These are phyloP conservation scores for Borostomias antarcticus DNA, from an alignment of 2,797 vertebrate species.

Conservation along the genomic window DNA sequence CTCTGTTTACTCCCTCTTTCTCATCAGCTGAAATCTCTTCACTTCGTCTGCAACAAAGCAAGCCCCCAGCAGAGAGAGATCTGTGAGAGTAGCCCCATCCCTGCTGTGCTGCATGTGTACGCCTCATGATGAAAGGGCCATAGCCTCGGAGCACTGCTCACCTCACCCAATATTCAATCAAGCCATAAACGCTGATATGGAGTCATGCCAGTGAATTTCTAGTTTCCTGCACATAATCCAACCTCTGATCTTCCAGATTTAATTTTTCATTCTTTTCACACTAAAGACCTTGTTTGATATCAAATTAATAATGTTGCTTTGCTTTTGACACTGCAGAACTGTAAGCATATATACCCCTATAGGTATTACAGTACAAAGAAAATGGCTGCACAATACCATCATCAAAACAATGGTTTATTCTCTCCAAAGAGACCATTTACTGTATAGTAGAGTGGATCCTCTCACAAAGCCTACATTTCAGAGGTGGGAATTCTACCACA, in stretches of 20 bases:
- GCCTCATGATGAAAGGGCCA: background rate
- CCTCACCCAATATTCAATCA: background rate
- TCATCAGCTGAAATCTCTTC: slow-evolving; percentile 4
- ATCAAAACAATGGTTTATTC: background rate
- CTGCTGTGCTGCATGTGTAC: background rate
- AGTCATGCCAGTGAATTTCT: background rate
- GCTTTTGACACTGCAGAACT: background rate
- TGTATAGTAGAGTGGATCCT: background rate
- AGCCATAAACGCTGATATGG: background rate
- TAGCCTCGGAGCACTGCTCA: background rate
- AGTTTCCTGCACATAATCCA: background rate
- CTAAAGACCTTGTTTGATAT: background rate
- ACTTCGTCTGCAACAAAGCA: background rate
- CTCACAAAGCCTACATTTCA: background rate
- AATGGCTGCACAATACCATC: background rate
- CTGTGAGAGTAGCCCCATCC: background rate
- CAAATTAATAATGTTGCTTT: background rate
- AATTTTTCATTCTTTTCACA: background rate
- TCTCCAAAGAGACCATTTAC: background rate
- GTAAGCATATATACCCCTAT: too few relatives aligned
- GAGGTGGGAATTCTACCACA: background rate
- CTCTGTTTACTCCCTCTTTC: background rate
- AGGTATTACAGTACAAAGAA: background rate
- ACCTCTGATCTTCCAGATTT: background rate
- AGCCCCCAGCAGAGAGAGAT: background rate